Conservation (phyloP, 2,797 vertebrate species). For the Chaunax sp. region DNA sequence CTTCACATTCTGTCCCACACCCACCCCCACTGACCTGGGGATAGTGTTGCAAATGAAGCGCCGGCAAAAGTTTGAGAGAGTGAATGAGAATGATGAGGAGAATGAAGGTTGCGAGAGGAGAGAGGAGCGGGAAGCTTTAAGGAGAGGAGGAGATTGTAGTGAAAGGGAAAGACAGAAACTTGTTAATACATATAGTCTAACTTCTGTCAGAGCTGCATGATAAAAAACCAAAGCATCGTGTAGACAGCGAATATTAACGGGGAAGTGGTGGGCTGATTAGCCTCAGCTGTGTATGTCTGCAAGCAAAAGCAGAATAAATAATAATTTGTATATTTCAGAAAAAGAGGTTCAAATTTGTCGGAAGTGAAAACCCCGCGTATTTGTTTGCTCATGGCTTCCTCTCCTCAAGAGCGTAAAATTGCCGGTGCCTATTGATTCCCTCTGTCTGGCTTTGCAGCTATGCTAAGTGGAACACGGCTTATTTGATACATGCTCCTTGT, state of each 20-base stretch:
- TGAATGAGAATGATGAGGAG: conserved; percentile 39
- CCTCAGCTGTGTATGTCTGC: neutral
- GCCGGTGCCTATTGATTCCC: conserved; percentile 56
- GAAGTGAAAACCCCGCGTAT: conserved; percentile 19
- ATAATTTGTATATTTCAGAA: conserved; percentile 22
- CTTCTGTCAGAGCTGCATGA: conserved; percentile 42
- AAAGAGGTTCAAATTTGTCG: conserved; percentile 34
- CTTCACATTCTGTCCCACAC: conserved; percentile 76
- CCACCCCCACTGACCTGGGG: conserved; percentile 68
- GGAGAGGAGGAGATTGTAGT: conserved; percentile 15
- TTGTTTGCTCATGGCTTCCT: conserved; percentile 63
- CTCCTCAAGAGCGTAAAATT: conserved; percentile 63
- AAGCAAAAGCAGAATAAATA: conserved; percentile 20
- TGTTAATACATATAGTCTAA: conserved; percentile 27
- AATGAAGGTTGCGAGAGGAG: conserved; percentile 31
- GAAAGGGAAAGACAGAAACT: conserved; percentile 26
- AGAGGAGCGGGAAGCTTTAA: conserved; percentile 11
- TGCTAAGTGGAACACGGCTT: conserved; percentile 67
- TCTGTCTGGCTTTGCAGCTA: conserved; percentile 50
- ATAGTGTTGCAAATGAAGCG: conserved; percentile 78
- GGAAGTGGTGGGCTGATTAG: conserved; percentile 35
- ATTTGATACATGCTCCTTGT: conserved; percentile 71
- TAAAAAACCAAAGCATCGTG: conserved; percentile 47
- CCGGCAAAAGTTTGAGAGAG: conserved; percentile 54
- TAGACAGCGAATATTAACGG: conserved; percentile 50